phyloP scores from a whole-genome alignment of 53 echinoderm and acorn worm genomes.

The Zoroaster sp. region DNA sequence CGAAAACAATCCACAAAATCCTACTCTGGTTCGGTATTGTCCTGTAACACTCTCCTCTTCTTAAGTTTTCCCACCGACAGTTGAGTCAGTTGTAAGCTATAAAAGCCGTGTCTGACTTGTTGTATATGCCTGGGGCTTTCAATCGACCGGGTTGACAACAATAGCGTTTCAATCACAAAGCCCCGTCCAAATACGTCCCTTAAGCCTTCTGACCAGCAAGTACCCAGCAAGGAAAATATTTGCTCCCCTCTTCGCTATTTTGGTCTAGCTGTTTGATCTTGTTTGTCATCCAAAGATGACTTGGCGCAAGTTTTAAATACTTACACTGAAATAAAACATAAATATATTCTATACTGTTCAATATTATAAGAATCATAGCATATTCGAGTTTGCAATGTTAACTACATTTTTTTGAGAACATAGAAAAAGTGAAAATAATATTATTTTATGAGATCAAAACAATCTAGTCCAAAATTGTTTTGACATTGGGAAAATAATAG shows the following conservation, averaged over 20 bases:
- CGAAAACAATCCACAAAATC: not conserved
- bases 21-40: not conserved
- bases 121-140: not conserved
- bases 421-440: no score
- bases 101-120: not conserved
- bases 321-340: constrained; percentile 24
- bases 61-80: not conserved
- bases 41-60: not conserved
- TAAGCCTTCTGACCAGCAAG: constrained; percentile 23
- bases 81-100: constrained; percentile 3
- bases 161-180: not conserved
- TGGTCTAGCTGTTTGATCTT: not conserved
- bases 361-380: no score
- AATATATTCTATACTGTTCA: no score
- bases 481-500: no score
- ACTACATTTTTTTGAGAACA: no score
- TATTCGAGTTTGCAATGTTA: no score
- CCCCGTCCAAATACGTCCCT: constrained; percentile 27
- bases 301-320: not conserved
- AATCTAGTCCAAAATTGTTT: no score
- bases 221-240: constrained; percentile 34
- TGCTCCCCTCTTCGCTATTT: not conserved
- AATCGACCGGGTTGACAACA: constrained; percentile 29
- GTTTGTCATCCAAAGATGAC: not conserved
- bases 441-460: no score